Conservation (phyloP, 2,888 invertebrate genomes). For the Iselma pallidipennis region DNA sequence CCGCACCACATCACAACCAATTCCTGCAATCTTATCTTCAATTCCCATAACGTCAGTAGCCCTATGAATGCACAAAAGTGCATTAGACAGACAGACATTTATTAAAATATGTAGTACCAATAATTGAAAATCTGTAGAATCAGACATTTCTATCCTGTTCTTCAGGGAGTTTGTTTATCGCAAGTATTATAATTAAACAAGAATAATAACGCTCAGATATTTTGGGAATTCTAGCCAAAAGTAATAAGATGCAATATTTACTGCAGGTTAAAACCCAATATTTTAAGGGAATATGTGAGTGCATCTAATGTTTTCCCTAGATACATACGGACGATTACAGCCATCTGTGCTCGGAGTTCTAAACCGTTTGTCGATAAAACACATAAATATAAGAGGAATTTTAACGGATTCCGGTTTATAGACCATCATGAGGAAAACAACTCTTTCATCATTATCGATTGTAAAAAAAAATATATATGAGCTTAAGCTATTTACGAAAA, state of each 20-base stretch:
- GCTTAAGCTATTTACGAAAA: too few relatives aligned
- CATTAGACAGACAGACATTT: too few relatives aligned
- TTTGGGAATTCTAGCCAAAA: too few relatives aligned
- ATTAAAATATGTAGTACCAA: too few relatives aligned
- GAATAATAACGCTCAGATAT: too few relatives aligned
- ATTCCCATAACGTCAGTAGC: background rate
- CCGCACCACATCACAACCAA: background rate
- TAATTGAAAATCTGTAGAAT: too few relatives aligned
- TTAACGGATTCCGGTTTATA: slow-evolving; percentile 16
- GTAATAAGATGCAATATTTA: slow-evolving; percentile 18
- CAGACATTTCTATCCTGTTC: too few relatives aligned
- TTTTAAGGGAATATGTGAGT: slow-evolving; percentile 15
- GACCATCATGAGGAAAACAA: too few relatives aligned
- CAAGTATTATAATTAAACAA: too few relatives aligned
- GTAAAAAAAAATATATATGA: too few relatives aligned
- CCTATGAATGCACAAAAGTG: slow-evolving; percentile 8
- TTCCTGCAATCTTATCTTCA: background rate
- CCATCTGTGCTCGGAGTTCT: slow-evolving; percentile 2
- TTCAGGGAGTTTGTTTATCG: too few relatives aligned
- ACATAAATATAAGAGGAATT: slow-evolving; percentile 18
- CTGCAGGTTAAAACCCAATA: slow-evolving; percentile 14
- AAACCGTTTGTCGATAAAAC: slow-evolving; percentile 12
- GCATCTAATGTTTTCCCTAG: slow-evolving; percentile 16
- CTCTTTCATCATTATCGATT: too few relatives aligned
- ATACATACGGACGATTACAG: slow-evolving; percentile 17